Base-by-base conservation (phyloP, 2,797 vertebrate species). In the Enteromius unitaeniatus region DNA sequence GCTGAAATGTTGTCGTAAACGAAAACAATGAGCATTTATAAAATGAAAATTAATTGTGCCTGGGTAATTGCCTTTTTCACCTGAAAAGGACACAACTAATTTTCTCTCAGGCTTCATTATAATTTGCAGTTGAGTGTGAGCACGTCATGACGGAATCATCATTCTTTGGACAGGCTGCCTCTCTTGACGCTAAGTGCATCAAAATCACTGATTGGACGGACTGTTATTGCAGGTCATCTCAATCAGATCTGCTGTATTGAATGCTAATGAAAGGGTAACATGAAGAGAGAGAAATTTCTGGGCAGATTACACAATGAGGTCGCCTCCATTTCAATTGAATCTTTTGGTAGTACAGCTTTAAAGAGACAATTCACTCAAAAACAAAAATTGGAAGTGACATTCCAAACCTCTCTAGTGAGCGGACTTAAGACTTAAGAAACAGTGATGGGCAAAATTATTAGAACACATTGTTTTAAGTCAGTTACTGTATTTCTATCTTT, bases 21-120 rank as follows among this genome's bases (percentile, higher is more conserved):
- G 42, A 75, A 87, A 89, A 88, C 82, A 83, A 86, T 85, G 83
- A 85, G 49, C 72, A 64, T 84, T 79, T 77, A 67, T 79, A 85
- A 89, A 85, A 86, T 87, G 47, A 82, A 51, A 79, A 86, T 86
- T 80, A 88, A 89, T 88, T 85, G 73, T 60, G 45, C 51, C 68
- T 64, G 62, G 28, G 83, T 89, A 81, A 89, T 83, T 85, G 78
- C 37, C 82, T 88, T 78, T 69, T 80, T 81, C 42, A 53, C 64
- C 70, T 86, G 81, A 89, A 86, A 85, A 79, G 85, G 84, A 88
- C 77, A 77, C 77, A 62, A 68, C 75, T 79, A 45, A 88, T 87
- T 72, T 64, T 65, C 62, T 81, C 47, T 68, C 53, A 26, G 53
- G 45, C 81, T 81, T 31, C 73, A 84, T 86, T 85, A 42, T 76